Evolutionary conservation across 2,888 invertebrate genomes (phyloP), one percentile per base, ranked within the genome.

Genomic region (Sarcophaga variegata): DNA sequence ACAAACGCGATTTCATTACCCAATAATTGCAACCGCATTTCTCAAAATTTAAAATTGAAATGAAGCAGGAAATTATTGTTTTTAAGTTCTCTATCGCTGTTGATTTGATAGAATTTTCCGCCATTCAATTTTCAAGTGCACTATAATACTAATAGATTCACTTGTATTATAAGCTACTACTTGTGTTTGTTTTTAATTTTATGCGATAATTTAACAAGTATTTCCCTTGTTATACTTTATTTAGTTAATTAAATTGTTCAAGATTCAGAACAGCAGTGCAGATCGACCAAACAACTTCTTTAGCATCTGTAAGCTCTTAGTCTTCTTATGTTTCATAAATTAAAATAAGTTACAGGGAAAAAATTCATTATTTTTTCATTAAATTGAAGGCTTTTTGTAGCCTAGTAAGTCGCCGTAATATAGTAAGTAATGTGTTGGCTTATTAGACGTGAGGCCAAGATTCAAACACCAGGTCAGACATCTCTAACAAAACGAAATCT

Each of bases 41-140:
- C 17, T 17, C 17, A 17, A 54, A 12, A 14, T 17, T 54, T 54
- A 4, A 54, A 54, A 14, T 17, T 54, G 54, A 14, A 54, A 54
- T 54, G 17, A 54, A 14, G 17, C 54, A 54, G 54, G 14, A 54
- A 14, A 54, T 54, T 54, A 14, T 54, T 17, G 54, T 54, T 54
- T 54, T 4, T 54, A 12, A 54, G 4, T 54, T 54, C 54, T 12
- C 17, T 17, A 54, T 54, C 4, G 4, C 4, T 14, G 54, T 54
- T 17, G 17, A 14, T 49, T 49, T 14, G 3, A 67, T 81, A 74
- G 78, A 79, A 79, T 77, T 86, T 80, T 83, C 81, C 71, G 66
- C 67, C 76, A 17, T 75, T 64, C 49, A n/a, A 17, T n/a, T 54
- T 77, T 83, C 37, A 22, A 86, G 83, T 72, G 54, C 62, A n/a